Percentiles rank a stretch among this genome's conserved stretches.
These are phyloP conservation scores for Leptinotarsa haldemani DNA, from an alignment of 2,888 invertebrate species.

Conservation along the genomic window DNA sequence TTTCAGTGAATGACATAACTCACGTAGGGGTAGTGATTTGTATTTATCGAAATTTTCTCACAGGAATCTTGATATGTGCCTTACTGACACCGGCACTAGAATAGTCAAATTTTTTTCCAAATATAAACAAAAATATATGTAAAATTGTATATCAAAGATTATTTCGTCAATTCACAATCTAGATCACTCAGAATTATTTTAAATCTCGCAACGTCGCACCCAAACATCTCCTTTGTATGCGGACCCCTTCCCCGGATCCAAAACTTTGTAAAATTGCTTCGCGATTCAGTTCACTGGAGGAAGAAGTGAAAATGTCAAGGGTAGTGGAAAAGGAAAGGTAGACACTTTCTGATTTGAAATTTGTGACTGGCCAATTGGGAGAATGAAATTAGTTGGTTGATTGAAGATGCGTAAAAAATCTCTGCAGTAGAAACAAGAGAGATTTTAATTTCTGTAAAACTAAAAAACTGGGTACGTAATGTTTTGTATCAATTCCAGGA, in stretches of 20 bases:
- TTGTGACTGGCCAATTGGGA: conserved; percentile 22
- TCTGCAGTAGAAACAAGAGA: background rate
- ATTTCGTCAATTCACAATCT: too few relatives aligned
- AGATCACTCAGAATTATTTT: background rate
- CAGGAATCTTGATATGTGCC: too few relatives aligned
- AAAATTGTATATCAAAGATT: too few relatives aligned
- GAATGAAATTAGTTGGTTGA: conserved; percentile 6
- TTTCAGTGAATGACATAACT: too few relatives aligned
- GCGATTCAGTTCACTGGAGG: conserved; percentile 69
- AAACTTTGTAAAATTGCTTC: conserved; percentile 70
- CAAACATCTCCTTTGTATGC: conserved; percentile 68
- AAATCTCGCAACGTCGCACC: conserved; percentile 37
- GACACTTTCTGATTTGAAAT: conserved; percentile 39
- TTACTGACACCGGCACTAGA: too few relatives aligned
- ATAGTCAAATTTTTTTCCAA: too few relatives aligned
- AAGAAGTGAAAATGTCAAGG: conserved; percentile 63
- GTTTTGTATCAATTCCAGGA: too few relatives aligned
- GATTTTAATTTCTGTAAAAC: too few relatives aligned
- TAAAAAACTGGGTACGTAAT: too few relatives aligned
- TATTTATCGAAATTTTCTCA: too few relatives aligned
- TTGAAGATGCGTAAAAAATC: background rate
- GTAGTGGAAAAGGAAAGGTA: conserved; percentile 46
- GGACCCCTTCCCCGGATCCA: conserved; percentile 64
- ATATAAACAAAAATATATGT: too few relatives aligned
- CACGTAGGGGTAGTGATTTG: too few relatives aligned